phyloP scores from a whole-genome alignment of 1,140 invertebrate species.

The Aphelenchoides besseyi region DNA sequence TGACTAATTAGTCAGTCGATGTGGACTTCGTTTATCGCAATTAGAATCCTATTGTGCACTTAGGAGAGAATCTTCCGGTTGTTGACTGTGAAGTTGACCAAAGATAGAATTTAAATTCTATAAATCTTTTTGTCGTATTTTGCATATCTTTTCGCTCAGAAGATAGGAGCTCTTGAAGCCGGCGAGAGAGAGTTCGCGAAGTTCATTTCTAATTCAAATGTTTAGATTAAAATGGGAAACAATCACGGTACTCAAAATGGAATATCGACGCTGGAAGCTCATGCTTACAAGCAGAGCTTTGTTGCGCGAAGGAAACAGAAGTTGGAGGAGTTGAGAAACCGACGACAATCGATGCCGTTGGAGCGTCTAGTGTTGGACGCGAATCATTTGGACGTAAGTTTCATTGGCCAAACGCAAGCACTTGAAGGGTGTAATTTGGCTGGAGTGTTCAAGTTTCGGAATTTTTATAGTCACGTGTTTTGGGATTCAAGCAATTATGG shows the following conservation, averaged over 20 bases:
- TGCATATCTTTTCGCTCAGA: neutral
- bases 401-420: too few species aligned
- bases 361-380: constrained; percentile 5
- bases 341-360: constrained; percentile 16
- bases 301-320: neutral
- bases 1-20: too few species aligned
- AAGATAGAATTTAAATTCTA: too few species aligned
- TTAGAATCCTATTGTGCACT: too few species aligned
- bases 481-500: neutral
- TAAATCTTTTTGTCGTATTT: neutral
- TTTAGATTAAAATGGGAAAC: constrained; percentile 7
- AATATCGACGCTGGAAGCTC: neutral
- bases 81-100: too few species aligned
- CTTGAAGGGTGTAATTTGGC: too few species aligned
- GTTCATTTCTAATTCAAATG: too few species aligned
- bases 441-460: too few species aligned
- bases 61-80: too few species aligned
- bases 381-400: neutral
- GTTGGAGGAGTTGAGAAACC: constrained; percentile 13
- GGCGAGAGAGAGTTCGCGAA: neutral
- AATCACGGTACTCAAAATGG: neutral
- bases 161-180: neutral
- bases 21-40: too few species aligned
- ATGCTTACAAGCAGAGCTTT: neutral
- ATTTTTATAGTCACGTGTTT: too few species aligned